Evolutionary conservation across 1,140 invertebrate genomes (phyloP).

Genomic region (Caerostris darwini): DNA sequence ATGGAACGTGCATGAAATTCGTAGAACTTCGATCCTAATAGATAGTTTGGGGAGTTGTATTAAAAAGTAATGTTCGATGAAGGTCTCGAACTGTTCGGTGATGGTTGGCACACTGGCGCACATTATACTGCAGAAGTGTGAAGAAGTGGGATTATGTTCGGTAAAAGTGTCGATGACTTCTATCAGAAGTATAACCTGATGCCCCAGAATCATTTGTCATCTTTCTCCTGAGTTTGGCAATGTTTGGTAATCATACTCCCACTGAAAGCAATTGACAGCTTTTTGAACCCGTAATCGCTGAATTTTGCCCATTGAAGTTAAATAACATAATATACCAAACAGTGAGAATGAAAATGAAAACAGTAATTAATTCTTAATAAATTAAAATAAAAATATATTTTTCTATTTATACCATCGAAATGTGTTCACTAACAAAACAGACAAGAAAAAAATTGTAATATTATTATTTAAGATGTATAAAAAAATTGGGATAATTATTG

Average conservation of each 20-base stretch:
- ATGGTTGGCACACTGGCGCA: neutral
- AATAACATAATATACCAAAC: no score
- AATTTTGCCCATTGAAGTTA: no score
- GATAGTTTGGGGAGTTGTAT: neutral
- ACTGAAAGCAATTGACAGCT: neutral
- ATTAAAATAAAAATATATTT: no score
- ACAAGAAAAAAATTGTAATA: no score
- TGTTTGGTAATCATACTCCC: neutral
- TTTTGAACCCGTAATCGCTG: no score
- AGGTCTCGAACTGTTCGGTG: constrained; percentile 18
- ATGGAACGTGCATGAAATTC: constrained; percentile 41
- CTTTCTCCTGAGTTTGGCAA: neutral
- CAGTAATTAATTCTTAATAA: no score
- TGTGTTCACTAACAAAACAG: no score
- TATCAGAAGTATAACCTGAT: neutral
- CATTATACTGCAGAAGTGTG: neutral
- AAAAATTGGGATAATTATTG: no score
- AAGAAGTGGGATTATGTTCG: neutral
- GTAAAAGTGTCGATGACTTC: constrained; percentile 29
- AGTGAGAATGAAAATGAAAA: no score
- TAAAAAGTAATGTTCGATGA: neutral
- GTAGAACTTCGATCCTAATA: constrained; percentile 47
- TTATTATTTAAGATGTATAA: no score
- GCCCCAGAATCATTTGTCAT: neutral
- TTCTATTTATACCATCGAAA: no score